Percentiles rank a stretch among this genome's conserved stretches.
phyloP scores from a whole-genome alignment of 2,113 vertebrate genomes.

The Galemys pyrenaicus region DNA sequence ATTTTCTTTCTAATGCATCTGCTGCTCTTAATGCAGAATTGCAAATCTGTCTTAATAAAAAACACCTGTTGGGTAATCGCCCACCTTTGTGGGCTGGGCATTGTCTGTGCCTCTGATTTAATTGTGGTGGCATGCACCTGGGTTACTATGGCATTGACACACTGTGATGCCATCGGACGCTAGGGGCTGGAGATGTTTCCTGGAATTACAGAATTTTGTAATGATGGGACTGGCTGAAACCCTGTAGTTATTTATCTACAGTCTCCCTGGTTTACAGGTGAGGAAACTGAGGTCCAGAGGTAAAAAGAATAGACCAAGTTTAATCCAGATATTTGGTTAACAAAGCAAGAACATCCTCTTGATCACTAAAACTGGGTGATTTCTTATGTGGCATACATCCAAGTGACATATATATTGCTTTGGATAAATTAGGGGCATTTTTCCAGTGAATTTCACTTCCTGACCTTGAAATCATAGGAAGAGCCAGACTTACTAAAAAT shows the following conservation, averaged over 20 bases:
- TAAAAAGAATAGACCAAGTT: not conserved
- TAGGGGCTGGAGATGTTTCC: not conserved
- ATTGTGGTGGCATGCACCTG: not conserved
- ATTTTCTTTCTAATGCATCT: not conserved
- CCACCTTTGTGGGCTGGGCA: not conserved
- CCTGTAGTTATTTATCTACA: not conserved
- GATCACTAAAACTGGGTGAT: not conserved
- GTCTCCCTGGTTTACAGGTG: not conserved
- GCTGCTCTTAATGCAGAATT: constrained; percentile 36
- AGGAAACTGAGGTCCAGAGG: not conserved
- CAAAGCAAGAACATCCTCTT: not conserved
- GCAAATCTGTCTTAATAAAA: constrained; percentile 23
- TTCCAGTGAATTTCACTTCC: not conserved
- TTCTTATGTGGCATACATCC: not conserved
- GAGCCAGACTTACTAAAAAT: not conserved
- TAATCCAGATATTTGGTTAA: not conserved
- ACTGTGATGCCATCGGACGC: not conserved
- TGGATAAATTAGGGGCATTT: not conserved
- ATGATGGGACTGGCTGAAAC: not conserved
- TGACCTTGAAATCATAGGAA: not conserved
- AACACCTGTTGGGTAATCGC: not conserved
- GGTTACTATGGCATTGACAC: not conserved
- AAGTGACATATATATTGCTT: not conserved
- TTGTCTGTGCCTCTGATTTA: constrained; percentile 7
- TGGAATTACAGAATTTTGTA: not conserved